Percentiles rank a stretch among this genome's conserved stretches.
phyloP scores from a whole-genome alignment of 2,888 invertebrate genomes.

The Chouioia cunea region DNA sequence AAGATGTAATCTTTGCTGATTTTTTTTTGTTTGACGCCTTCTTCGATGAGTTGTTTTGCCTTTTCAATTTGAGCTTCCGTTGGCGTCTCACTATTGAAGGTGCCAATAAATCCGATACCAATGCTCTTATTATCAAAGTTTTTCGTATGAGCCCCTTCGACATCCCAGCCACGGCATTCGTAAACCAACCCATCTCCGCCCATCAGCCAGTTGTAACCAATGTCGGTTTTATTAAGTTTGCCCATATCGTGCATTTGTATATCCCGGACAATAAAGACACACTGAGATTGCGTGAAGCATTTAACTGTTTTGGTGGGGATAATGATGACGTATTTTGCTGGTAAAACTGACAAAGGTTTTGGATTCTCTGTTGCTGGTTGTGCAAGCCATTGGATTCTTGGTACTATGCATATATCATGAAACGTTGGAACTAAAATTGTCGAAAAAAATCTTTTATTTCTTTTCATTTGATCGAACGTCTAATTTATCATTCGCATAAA shows the following conservation, averaged over 20 bases:
- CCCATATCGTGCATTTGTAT: too few relatives aligned
- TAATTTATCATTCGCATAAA: too few relatives aligned
- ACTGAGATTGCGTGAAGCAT: too few relatives aligned
- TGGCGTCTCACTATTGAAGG: conserved; percentile 71
- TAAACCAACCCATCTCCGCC: conserved; percentile 84
- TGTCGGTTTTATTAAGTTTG: conserved; percentile 18
- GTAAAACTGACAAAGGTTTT: background rate
- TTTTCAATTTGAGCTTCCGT: conserved; percentile 69
- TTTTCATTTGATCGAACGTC: background rate
- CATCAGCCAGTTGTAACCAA: conserved; percentile 79
- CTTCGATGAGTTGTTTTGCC: conserved; percentile 73
- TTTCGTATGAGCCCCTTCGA: conserved; percentile 78
- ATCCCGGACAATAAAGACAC: too few relatives aligned
- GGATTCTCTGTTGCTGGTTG: conserved; percentile 69
- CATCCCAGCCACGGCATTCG: conserved; percentile 81
- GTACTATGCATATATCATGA: conserved; percentile 68
- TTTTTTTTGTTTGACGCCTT: conserved; percentile 75
- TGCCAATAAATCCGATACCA: conserved; percentile 81
- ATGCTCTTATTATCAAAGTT: conserved; percentile 77
- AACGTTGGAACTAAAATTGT: conserved; percentile 49
- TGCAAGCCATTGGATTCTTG: conserved; percentile 77
- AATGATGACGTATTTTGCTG: background rate
- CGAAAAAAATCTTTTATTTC: background rate
- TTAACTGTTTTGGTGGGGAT: too few relatives aligned
- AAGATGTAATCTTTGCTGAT: conserved; percentile 76